phyloP scores from a whole-genome alignment of 1,140 invertebrate genomes.

The Centruroides sculpturatus region DNA sequence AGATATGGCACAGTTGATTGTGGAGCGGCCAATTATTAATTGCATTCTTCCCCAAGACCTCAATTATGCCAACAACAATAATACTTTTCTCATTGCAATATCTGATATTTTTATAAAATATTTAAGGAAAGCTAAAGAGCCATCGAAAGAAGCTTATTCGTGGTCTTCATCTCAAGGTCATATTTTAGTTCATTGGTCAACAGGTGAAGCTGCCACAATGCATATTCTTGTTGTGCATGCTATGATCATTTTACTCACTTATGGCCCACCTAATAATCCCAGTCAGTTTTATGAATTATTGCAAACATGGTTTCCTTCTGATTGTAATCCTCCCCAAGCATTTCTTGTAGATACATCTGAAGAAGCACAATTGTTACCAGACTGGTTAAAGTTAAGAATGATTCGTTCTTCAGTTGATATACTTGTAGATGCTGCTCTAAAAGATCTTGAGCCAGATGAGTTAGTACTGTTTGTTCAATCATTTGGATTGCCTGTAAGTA shows the following conservation, averaged over 20 bases:
- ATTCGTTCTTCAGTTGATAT: conserved; percentile 68
- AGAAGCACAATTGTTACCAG: conserved; percentile 71
- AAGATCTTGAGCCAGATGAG: conserved; percentile 69
- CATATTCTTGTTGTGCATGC: conserved; percentile 83
- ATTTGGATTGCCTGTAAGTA: conserved; percentile 81
- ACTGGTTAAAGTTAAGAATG: conserved; percentile 89
- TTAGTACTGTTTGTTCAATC: conserved; percentile 91
- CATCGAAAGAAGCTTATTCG: conserved; percentile 39
- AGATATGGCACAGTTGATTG: conserved; percentile 79
- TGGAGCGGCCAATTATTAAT: conserved; percentile 76
- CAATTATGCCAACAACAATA: background rate
- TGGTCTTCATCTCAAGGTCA: conserved; percentile 30
- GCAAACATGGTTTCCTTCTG: conserved; percentile 45
- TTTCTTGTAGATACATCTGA: conserved; percentile 69
- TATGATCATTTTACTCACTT: conserved; percentile 82
- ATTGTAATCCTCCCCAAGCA: conserved; percentile 47
- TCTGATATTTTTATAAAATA: conserved; percentile 63
- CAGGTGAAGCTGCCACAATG: conserved; percentile 64
- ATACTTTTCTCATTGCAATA: conserved; percentile 48
- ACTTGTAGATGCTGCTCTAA: conserved; percentile 63
- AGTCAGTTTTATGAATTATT: conserved; percentile 44
- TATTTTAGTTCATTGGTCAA: conserved; percentile 63
- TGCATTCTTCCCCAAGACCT: conserved; percentile 51
- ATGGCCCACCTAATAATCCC: conserved; percentile 24
- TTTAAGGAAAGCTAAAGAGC: conserved; percentile 42